These are phyloP conservation scores for Drosophila nigrodunni DNA, from an alignment of 1,140 invertebrate genomes.

Conservation along the genomic window DNA sequence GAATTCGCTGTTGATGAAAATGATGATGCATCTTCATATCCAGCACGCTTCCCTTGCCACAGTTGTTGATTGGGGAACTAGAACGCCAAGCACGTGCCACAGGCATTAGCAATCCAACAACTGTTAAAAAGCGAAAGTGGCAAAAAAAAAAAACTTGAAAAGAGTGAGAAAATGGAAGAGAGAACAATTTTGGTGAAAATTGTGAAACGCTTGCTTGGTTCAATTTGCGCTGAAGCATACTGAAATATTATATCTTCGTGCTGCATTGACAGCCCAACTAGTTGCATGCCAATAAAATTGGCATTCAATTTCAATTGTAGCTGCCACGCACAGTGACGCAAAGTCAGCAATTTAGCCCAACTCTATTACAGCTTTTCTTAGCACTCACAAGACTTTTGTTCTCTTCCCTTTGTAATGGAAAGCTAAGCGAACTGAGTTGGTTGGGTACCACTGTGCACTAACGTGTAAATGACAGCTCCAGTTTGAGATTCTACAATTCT, in stretches of 20 bases:
- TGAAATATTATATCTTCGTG: constrained; percentile 70
- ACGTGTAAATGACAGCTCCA: constrained; percentile 40
- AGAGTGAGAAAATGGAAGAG: constrained; percentile 12
- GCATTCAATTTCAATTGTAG: constrained; percentile 74
- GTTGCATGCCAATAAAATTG: constrained; percentile 75
- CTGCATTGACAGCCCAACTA: constrained; percentile 72
- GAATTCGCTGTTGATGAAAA: constrained; percentile 25
- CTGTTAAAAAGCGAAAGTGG: constrained; percentile 26
- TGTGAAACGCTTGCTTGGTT: constrained; percentile 21
- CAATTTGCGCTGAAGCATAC: constrained; percentile 43
- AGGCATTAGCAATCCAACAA: constrained; percentile 32
- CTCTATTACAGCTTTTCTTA: not conserved
- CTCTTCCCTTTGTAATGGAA: not conserved
- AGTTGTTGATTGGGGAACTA: constrained; percentile 16
- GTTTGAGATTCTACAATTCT: constrained; percentile 10
- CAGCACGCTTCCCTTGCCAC: constrained; percentile 20
- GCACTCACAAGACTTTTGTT: not conserved
- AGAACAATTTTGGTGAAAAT: constrained; percentile 22
- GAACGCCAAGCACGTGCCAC: constrained; percentile 59
- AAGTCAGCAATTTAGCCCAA: not conserved
- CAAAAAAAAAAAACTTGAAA: not conserved
- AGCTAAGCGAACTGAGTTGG: not conserved
- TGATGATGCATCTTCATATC: constrained; percentile 53
- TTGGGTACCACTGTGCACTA: constrained; percentile 12
- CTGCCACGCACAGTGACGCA: constrained; percentile 17